Base-by-base conservation (phyloP, 2,888 invertebrate genomes). In the Eustalomyia histrio region DNA sequence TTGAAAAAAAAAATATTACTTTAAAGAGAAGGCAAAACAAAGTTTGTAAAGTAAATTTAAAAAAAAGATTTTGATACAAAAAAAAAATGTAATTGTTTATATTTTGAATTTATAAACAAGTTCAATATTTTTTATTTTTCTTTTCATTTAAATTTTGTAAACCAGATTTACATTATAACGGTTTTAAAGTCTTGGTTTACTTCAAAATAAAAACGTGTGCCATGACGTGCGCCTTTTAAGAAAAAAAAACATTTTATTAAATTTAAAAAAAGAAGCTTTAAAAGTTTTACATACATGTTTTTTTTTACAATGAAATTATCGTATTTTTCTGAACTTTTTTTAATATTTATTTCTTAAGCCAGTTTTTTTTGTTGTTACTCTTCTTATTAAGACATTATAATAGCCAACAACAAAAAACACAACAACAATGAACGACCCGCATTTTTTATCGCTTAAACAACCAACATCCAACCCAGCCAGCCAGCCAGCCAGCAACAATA, bases 221-320 rank as follows among this genome's bases (percentile, higher is more conserved):
- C 79, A 60, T 75, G 76, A 68, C 72, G 72, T 76, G 72, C 63
- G 76, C 76, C 72, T 80, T 72, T 67, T 73, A 76, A 76, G 80
- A 80, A 10, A 47, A 47, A 47, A 53, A 61, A 47, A 35, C 17
- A 47, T 29, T 29, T 29, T 29, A 29, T n/a, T 1, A 47, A 47
- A 47, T n/a, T n/a, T 53, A 16, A 55, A 43, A 7, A 39, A 63
- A 63, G 63, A 63, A 63, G 61, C 61, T 47, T 63, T 47, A 24
- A 63, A 63, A 61, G 60, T 61, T 21, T 47, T 47, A 47, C 43
- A 47, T 47, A 47, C n/a, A 47, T 47, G 43, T n/a, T 39, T 63
- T 72, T 73, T 29, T 78, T 71, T 78, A 72, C 72, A 73, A 67
- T 73, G 67, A 79, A 73, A 67, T 63, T 72, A 18, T 76, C 16